Percentiles rank a stretch among this genome's conserved stretches.
Conservation (phyloP, 2,888 invertebrate species). For the Philhelius pedissequus region DNA sequence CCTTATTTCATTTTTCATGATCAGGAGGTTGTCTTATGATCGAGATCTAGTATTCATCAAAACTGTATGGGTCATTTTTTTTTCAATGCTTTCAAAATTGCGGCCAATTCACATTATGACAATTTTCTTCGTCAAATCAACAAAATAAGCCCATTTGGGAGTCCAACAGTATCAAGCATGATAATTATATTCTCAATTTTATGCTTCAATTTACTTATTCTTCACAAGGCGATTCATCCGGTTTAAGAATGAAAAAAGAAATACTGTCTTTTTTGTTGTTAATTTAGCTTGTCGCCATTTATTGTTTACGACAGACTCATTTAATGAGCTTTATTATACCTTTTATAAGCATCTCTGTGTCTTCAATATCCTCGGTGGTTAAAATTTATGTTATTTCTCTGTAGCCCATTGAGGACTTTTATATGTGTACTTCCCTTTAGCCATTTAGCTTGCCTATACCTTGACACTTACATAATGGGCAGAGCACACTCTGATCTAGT, state of each 20-base stretch:
- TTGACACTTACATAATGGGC: constrained; percentile 10
- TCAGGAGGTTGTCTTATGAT: too few relatives aligned
- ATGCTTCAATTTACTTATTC: too few relatives aligned
- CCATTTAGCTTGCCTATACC: background rate
- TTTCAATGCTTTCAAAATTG: too few relatives aligned
- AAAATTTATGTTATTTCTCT: constrained; percentile 11
- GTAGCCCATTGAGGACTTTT: constrained; percentile 23
- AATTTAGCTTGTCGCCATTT: constrained; percentile 11
- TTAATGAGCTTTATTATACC: constrained; percentile 23
- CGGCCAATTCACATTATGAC: too few relatives aligned
- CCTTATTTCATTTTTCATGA: too few relatives aligned
- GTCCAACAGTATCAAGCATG: too few relatives aligned
- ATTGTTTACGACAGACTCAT: constrained; percentile 17
- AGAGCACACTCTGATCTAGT: background rate
- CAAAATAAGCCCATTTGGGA: too few relatives aligned
- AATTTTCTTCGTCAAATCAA: too few relatives aligned
- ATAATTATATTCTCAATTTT: too few relatives aligned
- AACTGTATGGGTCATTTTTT: too few relatives aligned
- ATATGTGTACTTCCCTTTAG: background rate
- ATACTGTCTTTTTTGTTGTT: background rate
- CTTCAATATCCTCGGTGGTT: background rate
- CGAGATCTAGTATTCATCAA: too few relatives aligned
- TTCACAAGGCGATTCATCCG: too few relatives aligned
- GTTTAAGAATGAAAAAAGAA: background rate
- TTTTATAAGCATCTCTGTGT: background rate